Evolutionary conservation across 2,113 vertebrate species (phyloP), one percentile per base, ranked within the genome.

Genomic region (Cervus canadensis): DNA sequence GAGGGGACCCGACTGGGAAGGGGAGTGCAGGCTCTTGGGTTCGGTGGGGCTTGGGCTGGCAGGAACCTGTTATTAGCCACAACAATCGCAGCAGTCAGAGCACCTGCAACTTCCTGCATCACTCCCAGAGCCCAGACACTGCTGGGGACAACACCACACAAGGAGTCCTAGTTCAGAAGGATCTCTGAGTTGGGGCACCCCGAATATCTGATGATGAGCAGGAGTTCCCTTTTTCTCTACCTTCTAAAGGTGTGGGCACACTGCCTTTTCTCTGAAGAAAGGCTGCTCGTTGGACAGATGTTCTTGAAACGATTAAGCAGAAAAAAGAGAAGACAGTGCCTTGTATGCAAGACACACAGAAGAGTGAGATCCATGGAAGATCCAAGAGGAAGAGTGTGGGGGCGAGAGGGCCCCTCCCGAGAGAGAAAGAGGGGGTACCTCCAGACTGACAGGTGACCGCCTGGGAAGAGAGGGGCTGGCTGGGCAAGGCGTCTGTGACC

Each of bases 251-350:
- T 94, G 36, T 62, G 40, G 23, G n/a, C 26, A 88, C 52, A 26
- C 74, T 79, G n/a, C 14, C 19, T 48, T 88, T 81, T 79, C 71
- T 88, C 28, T 54, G n/a, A 23, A 82, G 59, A 56, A 56, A 57
- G 23, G 16, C 43, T 67, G 17, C 81, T 86, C 15, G 11, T 13
- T 97, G 8, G 11, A 36, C 50, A 67, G n/a, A 76, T 50, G 48
- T 89, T 57, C n/a, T 59, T 54, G n/a, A 64, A 83, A 95, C 52
- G 30, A 45, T 64, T 89, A 91, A 57, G 56, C 36, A 45, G 56
- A 76, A 45, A 43, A 71, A 93, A 79, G 23, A 36, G 40, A 86
- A 93, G 30, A 36, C 60, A 78, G 54, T 12, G 11, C 26, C 56
- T 59, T 84, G 43, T 54, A 60, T 74, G 13, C 16, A 87, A 50